Percentiles rank a stretch among this genome's conserved stretches.
Conservation (phyloP, 2,888 invertebrate species). For the Magallana nippona region DNA sequence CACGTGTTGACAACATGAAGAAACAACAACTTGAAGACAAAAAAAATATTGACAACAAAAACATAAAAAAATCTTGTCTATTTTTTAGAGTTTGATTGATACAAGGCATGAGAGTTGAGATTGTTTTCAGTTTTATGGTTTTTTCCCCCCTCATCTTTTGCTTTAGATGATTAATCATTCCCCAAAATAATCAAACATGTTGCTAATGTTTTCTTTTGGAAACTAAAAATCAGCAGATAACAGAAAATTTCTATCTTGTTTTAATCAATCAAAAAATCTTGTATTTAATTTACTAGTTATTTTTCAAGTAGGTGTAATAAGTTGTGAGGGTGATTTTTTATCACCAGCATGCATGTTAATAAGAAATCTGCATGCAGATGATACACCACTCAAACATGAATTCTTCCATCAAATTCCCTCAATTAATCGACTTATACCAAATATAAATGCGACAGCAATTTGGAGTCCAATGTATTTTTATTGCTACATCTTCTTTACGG, state of each 20-base stretch:
- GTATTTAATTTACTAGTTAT: not conserved
- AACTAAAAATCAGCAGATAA: not conserved
- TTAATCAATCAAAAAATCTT: not conserved
- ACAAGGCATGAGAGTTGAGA: not conserved
- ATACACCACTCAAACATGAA: too few relatives aligned
- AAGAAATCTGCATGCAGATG: too few relatives aligned
- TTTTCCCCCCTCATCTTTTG: not conserved
- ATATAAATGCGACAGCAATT: too few relatives aligned
- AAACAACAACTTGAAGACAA: not conserved
- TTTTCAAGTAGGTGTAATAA: not conserved
- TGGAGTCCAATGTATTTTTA: too few relatives aligned
- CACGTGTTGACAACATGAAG: not conserved
- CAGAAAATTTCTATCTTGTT: not conserved
- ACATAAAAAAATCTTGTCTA: too few relatives aligned
- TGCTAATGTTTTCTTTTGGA: not conserved
- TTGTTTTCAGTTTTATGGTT: too few relatives aligned
- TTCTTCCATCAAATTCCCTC: too few relatives aligned
- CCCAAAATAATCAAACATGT: constrained; percentile 13
- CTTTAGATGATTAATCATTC: not conserved
- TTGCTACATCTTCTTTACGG: too few relatives aligned
- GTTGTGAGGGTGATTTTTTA: too few relatives aligned
- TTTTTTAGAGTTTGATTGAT: not conserved
- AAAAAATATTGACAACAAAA: too few relatives aligned
- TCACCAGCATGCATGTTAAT: too few relatives aligned
- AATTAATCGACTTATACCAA: too few relatives aligned